Evolutionary conservation across 2,888 invertebrate genomes (phyloP).

Genomic region (Acanthoscelides obtectus): DNA sequence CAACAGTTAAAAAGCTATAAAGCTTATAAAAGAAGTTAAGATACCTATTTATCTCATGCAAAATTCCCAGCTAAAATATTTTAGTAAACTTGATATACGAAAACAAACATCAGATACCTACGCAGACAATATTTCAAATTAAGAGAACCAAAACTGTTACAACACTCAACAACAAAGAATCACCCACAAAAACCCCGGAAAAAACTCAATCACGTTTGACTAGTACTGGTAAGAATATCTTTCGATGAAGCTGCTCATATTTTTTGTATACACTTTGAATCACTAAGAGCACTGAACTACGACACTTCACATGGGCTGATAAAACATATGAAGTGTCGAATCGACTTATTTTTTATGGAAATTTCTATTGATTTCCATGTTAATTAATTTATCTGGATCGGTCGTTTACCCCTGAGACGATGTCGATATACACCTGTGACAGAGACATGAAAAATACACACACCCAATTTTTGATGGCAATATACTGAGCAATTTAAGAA

Average conservation of each 20-base stretch:
- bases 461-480: no score
- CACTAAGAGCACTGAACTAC: not conserved
- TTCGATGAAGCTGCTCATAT: not conserved
- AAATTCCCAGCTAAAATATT: no score
- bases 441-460: no score
- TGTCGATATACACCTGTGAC: no score
- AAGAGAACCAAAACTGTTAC: not conserved
- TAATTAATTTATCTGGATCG: no score
- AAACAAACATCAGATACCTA: not conserved
- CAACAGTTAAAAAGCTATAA: no score
- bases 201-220: not conserved
- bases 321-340: not conserved
- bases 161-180: not conserved
- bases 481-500: no score
- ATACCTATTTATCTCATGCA: no score
- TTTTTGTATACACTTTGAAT: not conserved
- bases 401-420: no score
- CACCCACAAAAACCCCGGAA: not conserved
- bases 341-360: no score
- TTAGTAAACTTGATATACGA: not conserved
- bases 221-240: not conserved
- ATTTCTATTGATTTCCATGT: no score
- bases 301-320: not conserved
- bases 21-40: no score
- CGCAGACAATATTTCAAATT: not conserved